These are phyloP conservation scores for Dolichoris vasculosae DNA, from an alignment of 1,140 invertebrate genomes.

Conservation along the genomic window DNA sequence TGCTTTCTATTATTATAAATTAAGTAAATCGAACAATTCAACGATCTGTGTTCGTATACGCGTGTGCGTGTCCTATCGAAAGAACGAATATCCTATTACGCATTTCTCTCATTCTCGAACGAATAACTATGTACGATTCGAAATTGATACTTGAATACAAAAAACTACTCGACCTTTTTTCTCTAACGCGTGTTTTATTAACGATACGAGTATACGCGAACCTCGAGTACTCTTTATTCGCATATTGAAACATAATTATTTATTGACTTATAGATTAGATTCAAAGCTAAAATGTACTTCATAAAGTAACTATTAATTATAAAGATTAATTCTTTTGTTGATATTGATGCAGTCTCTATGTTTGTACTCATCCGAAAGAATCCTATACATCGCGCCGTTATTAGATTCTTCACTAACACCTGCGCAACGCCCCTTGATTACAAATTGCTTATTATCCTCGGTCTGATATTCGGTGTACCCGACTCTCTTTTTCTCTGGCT, in stretches of 20 bases:
- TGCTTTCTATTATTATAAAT: conserved; percentile 32
- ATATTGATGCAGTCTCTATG: background rate
- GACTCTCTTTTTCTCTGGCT: conserved; percentile 51
- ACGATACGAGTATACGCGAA: background rate
- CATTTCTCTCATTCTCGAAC: background rate
- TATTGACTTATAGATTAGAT: conserved; percentile 7
- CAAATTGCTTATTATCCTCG: conserved; percentile 74
- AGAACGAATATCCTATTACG: conserved; percentile 11
- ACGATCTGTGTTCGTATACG: background rate
- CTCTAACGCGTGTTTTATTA: background rate
- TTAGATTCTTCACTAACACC: conserved; percentile 70
- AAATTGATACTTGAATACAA: background rate
- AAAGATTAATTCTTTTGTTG: conserved; percentile 23
- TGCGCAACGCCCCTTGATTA: conserved; percentile 71
- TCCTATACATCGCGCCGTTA: conserved; percentile 56
- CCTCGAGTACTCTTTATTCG: background rate
- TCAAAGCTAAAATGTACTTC: conserved; percentile 11
- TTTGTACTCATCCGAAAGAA: conserved; percentile 21
- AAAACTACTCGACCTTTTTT: background rate
- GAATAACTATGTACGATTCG: background rate
- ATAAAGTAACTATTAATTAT: background rate
- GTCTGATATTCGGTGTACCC: conserved; percentile 68
- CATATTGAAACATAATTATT: conserved; percentile 1
- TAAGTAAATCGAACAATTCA: conserved; percentile 14
- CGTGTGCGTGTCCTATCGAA: background rate